Evolutionary conservation across 2,113 vertebrate genomes (phyloP), one percentile per base, ranked within the genome.

Genomic region (Promerops cafer): DNA sequence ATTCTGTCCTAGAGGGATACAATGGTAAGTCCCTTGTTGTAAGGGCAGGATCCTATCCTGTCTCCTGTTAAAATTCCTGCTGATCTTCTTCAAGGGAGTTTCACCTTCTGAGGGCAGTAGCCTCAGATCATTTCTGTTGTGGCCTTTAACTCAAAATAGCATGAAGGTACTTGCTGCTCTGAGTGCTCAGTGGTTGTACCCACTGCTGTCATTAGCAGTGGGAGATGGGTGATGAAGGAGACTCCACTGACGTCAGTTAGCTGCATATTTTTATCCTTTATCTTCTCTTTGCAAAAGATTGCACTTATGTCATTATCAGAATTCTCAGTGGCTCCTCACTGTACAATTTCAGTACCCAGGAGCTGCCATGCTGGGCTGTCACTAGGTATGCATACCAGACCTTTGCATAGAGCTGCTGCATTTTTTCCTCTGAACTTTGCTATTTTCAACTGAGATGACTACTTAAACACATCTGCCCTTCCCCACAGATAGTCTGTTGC

Each of bases 1-100:
- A 99, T 96, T 99, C 99, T 10, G 99, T 99, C 28, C 97, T 99
- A 10, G 99, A 99, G 97, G 99, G 99, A 66, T 99, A 99, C 95
- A 99, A 99, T 98, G 99, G 99, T 99, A 96, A 98, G 98, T 97
- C 47, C 15, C 22, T 50, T 35, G 28, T n/a, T 75, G 45, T 24
- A 37, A 60, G 23, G 63, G 39, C 47, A 35, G 24, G 21, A 42
- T 39, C 24, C 27, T 2, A 11, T 40, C 21, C 52, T 9, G 7
- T 40, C 24, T 71, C 20, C 33, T 74, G 0, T 57, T 84, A 56
- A 63, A 60, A 39, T 50, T 85, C 45, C 61, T 78, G 21, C 28
- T 79, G 89, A 21, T 65, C 31, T 65, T 61, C 13, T 27, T 45
- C 31, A 35, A 63, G 61, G 31, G 27, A 42, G 21, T 39, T 44